These are phyloP conservation scores for Bolborhynchus lineola DNA, from an alignment of 2,113 vertebrate genomes.

Conservation along the genomic window DNA sequence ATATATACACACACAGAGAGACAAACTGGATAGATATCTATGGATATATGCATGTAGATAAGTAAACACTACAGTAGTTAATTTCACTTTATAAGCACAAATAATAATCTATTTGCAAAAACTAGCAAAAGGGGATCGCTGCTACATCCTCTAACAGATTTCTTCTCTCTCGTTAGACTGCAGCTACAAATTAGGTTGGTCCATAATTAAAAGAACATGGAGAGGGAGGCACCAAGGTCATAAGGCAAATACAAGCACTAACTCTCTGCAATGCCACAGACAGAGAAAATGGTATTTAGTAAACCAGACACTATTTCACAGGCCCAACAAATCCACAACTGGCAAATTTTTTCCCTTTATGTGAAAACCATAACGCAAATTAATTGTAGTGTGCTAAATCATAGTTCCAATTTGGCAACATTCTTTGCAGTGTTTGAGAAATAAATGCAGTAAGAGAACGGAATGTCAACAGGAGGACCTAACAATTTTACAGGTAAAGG, in stretches of 20 bases:
- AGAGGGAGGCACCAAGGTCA: not conserved
- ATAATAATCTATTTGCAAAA: not conserved
- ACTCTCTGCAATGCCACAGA: not conserved
- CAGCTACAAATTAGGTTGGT: not conserved
- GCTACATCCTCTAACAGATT: not conserved
- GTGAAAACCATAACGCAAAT: conserved; percentile 19
- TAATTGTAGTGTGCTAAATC: conserved; percentile 21
- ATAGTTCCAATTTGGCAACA: not conserved
- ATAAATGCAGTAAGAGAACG: not conserved
- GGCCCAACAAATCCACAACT: not conserved
- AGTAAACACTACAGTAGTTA: not conserved
- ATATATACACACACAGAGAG: not conserved
- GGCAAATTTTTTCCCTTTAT: not conserved
- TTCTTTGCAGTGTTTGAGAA: not conserved
- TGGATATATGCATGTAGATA: accelerated
- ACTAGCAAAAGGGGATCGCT: not conserved
- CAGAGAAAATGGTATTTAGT: not conserved
- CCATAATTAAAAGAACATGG: not conserved
- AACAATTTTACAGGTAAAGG: not conserved
- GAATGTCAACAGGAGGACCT: not conserved
- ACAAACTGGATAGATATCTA: accelerated
- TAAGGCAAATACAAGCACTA: not conserved
- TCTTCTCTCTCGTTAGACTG: not conserved
- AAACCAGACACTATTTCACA: not conserved
- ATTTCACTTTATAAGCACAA: not conserved